Base-by-base conservation (phyloP, 2,888 invertebrate species). In the Brachyptera risi region DNA sequence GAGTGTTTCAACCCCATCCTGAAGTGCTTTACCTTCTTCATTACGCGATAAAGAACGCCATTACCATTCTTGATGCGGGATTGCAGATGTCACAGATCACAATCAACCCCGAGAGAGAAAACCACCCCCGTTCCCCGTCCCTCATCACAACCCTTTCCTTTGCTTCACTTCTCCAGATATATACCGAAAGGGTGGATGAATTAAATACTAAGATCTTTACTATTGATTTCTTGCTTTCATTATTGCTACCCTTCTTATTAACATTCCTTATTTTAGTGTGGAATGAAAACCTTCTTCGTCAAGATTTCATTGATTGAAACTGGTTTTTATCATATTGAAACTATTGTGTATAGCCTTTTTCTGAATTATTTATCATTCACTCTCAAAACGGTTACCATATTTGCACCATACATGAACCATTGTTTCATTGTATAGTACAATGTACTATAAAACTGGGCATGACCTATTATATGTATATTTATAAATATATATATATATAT, bases 61-160 rank as follows among this genome's bases (percentile, higher is more conserved):
- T 73, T 73, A 71, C 71, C 71, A 72, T 71, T 68, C 68, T 66
- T 65, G 66, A 69, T 68, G 69, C 68, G 69, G 69, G 69, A 71
- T 71, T 72, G 72, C 73, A 73, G 73, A 73, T 73, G 73, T 73
- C 73, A 72, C 73, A 72, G 67, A 67, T 67, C 65, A 65, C 65
- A 65, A 65, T 65, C 64, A 63, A 56, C 58, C 59, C 58, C 59
- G 61, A 56, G 64, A 59, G 65, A 50, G 60, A 59, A 63, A 54
- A 31, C 58, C 49, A 15, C 47, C 49, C 56, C 56, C 15, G 19
- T 26, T 24, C 54, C 26, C 26, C 56, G 38, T 17, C 42, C 21
- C 42, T 31, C 31, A 7, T 44, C 44, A 17, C 44, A 15, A 37
- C 37, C 35, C 54, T 21, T 54, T 35, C 54, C 54, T 35, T 54